These are phyloP conservation scores for Sycophila sp. DNA, from an alignment of 1,140 invertebrate species.

Conservation along the genomic window DNA sequence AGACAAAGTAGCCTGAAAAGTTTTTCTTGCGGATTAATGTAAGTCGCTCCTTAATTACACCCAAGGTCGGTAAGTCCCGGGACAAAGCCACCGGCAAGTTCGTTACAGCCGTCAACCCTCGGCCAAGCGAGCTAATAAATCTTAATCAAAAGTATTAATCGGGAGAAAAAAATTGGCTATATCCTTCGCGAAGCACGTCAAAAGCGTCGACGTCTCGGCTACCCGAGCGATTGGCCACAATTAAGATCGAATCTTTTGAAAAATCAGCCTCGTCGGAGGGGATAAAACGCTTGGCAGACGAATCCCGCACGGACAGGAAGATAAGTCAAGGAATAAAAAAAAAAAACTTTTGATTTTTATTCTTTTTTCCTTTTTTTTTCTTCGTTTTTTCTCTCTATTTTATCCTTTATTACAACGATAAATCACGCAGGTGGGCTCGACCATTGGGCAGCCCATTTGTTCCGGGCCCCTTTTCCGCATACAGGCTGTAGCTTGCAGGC, in stretches of 20 bases:
- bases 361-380: background rate
- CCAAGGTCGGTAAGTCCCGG: too few species aligned
- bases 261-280: background rate
- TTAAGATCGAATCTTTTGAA: constrained; percentile 9
- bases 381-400: background rate
- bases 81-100: background rate
- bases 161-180: background rate
- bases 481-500: background rate
- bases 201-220: background rate
- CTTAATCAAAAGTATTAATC: constrained; percentile 19
- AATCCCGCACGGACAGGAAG: background rate
- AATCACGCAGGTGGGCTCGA: constrained; percentile 1
- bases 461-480: background rate
- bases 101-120: background rate
- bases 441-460: constrained; percentile 28
- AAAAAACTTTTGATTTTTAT: background rate
- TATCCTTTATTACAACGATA: constrained; percentile 33
- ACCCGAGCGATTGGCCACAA: constrained; percentile 1
- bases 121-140: constrained; percentile 4
- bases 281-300: background rate
- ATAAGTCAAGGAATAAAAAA: background rate
- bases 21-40: too few species aligned
- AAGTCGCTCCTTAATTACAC: too few species aligned
- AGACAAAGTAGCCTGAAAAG: too few species aligned
- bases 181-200: background rate